Base-by-base conservation (phyloP, 64 coral and sea anemone genomes). In the Actinia tenebrosa region DNA sequence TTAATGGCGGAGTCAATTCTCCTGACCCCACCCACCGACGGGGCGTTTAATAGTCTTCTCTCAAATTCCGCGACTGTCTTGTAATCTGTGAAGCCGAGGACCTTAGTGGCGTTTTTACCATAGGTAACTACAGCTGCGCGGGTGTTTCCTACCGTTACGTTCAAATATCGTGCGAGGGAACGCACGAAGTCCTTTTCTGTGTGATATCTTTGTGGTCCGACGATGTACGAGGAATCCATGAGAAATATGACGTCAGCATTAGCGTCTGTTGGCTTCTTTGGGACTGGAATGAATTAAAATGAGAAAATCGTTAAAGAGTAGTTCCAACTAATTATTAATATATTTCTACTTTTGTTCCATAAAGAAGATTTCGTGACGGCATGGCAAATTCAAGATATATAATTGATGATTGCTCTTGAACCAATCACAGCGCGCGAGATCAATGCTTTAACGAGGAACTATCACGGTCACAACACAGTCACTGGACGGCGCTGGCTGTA, bases 191-290 rank as follows among this genome's bases (percentile, higher is more conserved):
- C 17, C 81, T 89, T 89, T 53, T 72, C 60, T 17, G 37, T 53
- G 18, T 44, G 60, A 17, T 71, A 89, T 26, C 63, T 46, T 54
- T 89, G 43, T 53, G 44, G 60, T 25, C 79, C 64, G 46, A 89
- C 80, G 42, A 64, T 17, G 23, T 84, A 53, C n/a, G 88, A 89
- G 8, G 88, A 89, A 84, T 89, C 88, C 17, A 84, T 89, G 3
- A 89, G 63, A 68, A 89, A 89, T 54, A 89, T 89, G 61, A 89
- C 47, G 47, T 89, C 88, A 47, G 79, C 80, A 16, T 84, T 64
- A 3, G 79, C 50, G 5, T 81, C 79, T 14, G 15, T 81, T 50
- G 50, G 43, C 79, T 53, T 81, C 50, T 81, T 81, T 22, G 43
- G 44, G 79, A 45, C 79, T 81, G 79, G 16, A 52, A 81, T 2